Conservation (phyloP, 2,113 vertebrate species). For the Notiomystis cincta region DNA sequence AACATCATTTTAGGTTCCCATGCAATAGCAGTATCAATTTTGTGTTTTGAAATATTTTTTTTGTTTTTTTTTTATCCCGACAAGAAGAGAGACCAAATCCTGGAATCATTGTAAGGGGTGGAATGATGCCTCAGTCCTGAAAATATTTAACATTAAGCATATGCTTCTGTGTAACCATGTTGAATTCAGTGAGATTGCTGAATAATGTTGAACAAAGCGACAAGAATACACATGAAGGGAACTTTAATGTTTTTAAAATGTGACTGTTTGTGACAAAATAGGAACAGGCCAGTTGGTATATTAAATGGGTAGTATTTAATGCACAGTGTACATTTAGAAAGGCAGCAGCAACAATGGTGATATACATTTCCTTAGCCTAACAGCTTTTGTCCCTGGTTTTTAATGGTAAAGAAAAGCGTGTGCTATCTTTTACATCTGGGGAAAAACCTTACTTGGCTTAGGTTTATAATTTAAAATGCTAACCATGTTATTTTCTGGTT, state of each 20-base stretch:
- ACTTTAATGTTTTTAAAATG: neutral
- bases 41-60: neutral
- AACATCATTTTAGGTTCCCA: neutral
- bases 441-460: neutral
- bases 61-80: neutral
- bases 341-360: neutral
- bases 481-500: conserved; percentile 58
- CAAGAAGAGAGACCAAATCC: neutral
- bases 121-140: neutral
- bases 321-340: neutral
- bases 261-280: neutral
- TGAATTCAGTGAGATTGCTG: neutral
- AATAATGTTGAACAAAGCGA: neutral
- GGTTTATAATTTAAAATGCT: neutral
- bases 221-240: neutral
- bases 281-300: neutral
- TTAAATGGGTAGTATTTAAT: neutral
- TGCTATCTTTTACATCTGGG: neutral
- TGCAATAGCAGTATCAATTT: neutral
- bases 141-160: neutral
- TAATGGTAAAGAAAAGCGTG: neutral
- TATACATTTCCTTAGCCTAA: neutral
- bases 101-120: neutral
- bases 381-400: neutral
- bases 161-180: neutral